These are phyloP conservation scores for Tillus elongatus DNA, from an alignment of 2,888 invertebrate species.

Conservation along the genomic window DNA sequence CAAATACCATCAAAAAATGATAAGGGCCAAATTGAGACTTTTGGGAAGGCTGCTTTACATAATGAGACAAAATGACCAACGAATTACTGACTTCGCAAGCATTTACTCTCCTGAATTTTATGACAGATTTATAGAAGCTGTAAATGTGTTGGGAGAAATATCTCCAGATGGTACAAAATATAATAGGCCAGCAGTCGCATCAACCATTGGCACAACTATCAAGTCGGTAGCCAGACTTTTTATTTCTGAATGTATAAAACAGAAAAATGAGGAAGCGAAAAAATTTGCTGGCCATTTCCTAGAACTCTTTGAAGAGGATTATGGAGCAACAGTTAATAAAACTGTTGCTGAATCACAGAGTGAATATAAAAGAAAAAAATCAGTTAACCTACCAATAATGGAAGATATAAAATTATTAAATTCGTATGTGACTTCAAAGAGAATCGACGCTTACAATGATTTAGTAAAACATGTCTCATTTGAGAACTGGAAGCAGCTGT, in stretches of 20 bases:
- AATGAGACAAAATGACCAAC: no score
- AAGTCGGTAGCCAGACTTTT: background rate
- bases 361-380: conserved; percentile 3
- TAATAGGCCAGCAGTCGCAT: background rate
- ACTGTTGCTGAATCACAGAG: background rate
- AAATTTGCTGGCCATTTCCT: background rate
- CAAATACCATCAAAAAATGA: no score
- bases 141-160: background rate
- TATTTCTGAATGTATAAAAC: background rate
- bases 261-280: background rate
- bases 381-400: background rate
- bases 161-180: background rate
- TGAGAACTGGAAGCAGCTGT: background rate
- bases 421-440: background rate
- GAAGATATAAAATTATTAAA: background rate
- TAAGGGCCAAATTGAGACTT: no score
- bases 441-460: background rate
- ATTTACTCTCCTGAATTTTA: background rate
- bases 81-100: no score
- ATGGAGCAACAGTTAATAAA: conserved; percentile 1
- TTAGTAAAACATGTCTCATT: background rate
- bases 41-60: no score
- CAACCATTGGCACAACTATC: background rate
- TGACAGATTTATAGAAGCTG: conserved; percentile 1
- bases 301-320: background rate